Evolutionary conservation across 2,888 invertebrate genomes (phyloP), one percentile per base, ranked within the genome.

Genomic region (Diadegma fenestrale): DNA sequence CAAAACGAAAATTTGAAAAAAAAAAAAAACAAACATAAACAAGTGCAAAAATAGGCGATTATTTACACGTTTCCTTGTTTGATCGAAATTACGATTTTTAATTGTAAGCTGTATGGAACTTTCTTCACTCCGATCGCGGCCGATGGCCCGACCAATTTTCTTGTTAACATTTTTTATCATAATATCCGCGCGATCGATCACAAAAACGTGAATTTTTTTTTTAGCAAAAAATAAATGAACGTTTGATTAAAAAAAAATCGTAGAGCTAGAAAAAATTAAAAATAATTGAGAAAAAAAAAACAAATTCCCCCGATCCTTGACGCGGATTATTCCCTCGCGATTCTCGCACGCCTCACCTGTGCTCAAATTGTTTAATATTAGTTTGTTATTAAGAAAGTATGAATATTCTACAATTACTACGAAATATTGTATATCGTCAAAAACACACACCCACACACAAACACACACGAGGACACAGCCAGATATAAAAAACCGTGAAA

Each of bases 321-420:
- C 66, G 48, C 69, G 61, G 61, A 45, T 45, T 41, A 66, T 71
- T 71, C 72, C 71, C 10, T 30, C 72, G 72, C 75, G 75, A 69
- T 76, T 83, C 84, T 81, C 88, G 88, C 76, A 76, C 89, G 90
- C 89, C 88, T 89, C 91, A 91, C 90, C 92, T 93, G 92, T 93
- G 92, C 93, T 93, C 93, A 93, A 93, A 92, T 93, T 93, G 91
- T 92, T 93, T 92, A 92, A 91, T 91, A 92, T 93, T 92, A 92
- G 88, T 92, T 88, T 88, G 88, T 87, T 88, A 88, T 89, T 85
- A 88, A 87, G 88, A 88, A 86, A 87, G 64, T 88, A 88, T 79
- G 72, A n/a, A 86, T 88, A 87, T 86, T 87, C 84, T 88, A 88
- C 86, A 84, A 83, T 85, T 85, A 86, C 85, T 86, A 87, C 87